These are phyloP conservation scores for Tiliacea citrago DNA, from an alignment of 2,888 invertebrate genomes.

Conservation along the genomic window DNA sequence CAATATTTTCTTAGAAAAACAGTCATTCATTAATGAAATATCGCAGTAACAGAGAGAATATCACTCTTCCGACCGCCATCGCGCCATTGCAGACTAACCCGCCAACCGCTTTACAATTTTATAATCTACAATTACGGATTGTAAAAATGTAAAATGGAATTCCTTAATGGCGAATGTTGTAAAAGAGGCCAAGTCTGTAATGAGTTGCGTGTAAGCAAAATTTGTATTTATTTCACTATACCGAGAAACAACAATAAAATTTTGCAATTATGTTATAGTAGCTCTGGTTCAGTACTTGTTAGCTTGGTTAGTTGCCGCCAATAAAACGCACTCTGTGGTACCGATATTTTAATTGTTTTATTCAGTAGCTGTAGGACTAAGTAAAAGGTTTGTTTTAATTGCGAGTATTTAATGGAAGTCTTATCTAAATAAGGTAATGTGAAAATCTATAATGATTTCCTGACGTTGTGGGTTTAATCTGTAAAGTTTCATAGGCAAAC, in stretches of 20 bases:
- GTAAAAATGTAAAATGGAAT: conserved; percentile 89
- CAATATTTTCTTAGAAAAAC: conserved; percentile 9
- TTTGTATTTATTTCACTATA: conserved; percentile 80
- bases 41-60: conserved; percentile 9
- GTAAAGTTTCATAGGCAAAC: too few species aligned
- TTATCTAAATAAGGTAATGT: background rate
- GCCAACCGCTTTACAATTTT: conserved; percentile 81
- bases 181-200: conserved; percentile 76
- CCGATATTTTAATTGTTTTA: conserved; percentile 60
- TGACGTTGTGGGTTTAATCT: background rate
- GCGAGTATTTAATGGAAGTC: background rate
- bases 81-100: conserved; percentile 43
- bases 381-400: conserved; percentile 12
- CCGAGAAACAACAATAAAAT: conserved; percentile 79
- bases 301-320: conserved; percentile 54
- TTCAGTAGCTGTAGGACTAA: conserved; percentile 36
- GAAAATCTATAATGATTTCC: background rate
- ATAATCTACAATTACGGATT: conserved; percentile 89
- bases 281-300: conserved; percentile 63
- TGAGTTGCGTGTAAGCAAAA: conserved; percentile 82
- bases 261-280: conserved; percentile 79
- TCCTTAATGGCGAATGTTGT: conserved; percentile 82
- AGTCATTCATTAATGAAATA: conserved; percentile 19
- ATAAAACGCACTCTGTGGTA: conserved; percentile 53
- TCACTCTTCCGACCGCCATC: conserved; percentile 26